Percentiles rank a stretch among this genome's conserved stretches.
Evolutionary conservation across 1,140 invertebrate genomes (phyloP).

Genomic region (Harlomillsia oculata): DNA sequence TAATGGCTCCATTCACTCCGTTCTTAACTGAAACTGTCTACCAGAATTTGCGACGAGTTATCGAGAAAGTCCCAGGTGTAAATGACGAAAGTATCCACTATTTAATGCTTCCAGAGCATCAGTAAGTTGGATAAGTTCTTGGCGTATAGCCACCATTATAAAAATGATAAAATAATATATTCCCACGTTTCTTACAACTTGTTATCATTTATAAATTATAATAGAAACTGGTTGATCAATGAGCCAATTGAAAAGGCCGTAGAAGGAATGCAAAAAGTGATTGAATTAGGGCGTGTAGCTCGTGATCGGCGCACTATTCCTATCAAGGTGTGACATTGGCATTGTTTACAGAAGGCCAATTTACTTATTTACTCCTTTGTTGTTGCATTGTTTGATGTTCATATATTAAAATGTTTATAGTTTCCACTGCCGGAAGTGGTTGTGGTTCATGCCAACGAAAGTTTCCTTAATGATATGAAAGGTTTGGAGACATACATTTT

Average conservation of each 20-base stretch:
- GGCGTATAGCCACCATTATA: not conserved
- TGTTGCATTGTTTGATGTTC: not conserved
- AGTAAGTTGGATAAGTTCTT: slow-evolving; percentile 37
- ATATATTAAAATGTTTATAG: slow-evolving; percentile 36
- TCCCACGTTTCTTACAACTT: no score
- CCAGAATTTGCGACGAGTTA: slow-evolving; percentile 62
- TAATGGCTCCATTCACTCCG: slow-evolving; percentile 96
- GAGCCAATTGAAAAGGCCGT: slow-evolving; percentile 81
- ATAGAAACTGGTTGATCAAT: slow-evolving; percentile 63
- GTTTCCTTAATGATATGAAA: slow-evolving; percentile 69
- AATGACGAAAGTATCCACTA: slow-evolving; percentile 69
- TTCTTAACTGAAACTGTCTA: slow-evolving; percentile 96
- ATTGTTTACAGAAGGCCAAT: no score
- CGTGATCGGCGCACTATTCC: slow-evolving; percentile 88
- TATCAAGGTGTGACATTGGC: slow-evolving; percentile 57
- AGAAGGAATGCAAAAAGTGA: slow-evolving; percentile 83
- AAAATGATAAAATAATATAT: not conserved
- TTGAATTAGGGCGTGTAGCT: slow-evolving; percentile 85
- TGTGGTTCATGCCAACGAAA: slow-evolving; percentile 76
- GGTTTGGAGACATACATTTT: slow-evolving; percentile 77
- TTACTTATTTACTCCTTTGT: not conserved
- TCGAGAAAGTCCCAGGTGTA: slow-evolving; percentile 38
- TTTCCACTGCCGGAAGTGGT: slow-evolving; percentile 94
- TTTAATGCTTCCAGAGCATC: slow-evolving; percentile 70
- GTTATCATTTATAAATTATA: not conserved